A percentile compares a stretch with the other conserved stretches of the same genome.
phyloP scores from a whole-genome alignment of 2,113 vertebrate species.

The Pangasianodon gigas region DNA sequence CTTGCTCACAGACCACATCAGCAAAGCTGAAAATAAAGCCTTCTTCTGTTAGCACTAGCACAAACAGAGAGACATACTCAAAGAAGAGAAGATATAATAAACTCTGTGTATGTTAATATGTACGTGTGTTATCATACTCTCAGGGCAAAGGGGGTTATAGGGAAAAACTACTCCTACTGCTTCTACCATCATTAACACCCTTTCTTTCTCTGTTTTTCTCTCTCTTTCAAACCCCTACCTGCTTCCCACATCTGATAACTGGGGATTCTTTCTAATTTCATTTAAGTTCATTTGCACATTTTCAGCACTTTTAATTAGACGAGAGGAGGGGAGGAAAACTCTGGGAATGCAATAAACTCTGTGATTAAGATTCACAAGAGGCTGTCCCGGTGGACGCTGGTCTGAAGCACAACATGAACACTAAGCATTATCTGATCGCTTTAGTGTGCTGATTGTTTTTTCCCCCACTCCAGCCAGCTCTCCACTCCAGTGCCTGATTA shows the following conservation, averaged over 20 bases:
- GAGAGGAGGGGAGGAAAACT: constrained; percentile 40
- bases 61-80: not conserved
- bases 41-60: constrained; percentile 25
- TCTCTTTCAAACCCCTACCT: constrained; percentile 22
- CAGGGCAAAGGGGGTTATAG: constrained; percentile 14
- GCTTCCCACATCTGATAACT: constrained; percentile 19
- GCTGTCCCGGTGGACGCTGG: constrained; percentile 53
- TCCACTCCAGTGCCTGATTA: constrained; percentile 38
- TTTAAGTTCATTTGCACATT: constrained; percentile 61
- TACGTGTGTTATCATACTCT: not conserved
- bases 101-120: constrained; percentile 28
- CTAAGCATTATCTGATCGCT: constrained; percentile 57
- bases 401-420: constrained; percentile 57
- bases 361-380: constrained; percentile 58
- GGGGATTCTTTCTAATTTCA: constrained; percentile 45
- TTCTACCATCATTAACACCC: not conserved
- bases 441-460: constrained; percentile 31
- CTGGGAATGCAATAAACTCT: constrained; percentile 59
- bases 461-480: constrained; percentile 7
- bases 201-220: not conserved
- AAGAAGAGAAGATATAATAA: constrained; percentile 19
- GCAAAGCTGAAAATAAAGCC: constrained; percentile 45
- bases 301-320: constrained; percentile 65
- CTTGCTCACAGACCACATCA: constrained; percentile 27
- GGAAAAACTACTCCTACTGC: not conserved